phyloP scores from a whole-genome alignment of 2,888 invertebrate genomes.

The Drosophila suboccidentalis region DNA sequence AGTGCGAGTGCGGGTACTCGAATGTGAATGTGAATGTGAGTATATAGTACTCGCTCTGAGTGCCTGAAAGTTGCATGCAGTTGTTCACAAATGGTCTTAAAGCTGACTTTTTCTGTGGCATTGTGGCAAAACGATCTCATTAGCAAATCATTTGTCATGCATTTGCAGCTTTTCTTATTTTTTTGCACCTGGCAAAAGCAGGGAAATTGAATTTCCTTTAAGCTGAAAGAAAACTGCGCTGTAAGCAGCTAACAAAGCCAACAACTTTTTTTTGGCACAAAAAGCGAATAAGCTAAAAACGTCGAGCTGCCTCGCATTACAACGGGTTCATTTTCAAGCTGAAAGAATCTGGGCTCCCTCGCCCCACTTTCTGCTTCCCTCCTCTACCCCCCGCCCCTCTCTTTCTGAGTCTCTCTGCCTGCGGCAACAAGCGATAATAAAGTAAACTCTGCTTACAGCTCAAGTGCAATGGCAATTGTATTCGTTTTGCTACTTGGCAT shows the following conservation, averaged over 20 bases:
- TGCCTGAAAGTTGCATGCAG: slow-evolving; percentile 1
- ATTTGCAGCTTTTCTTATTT: slow-evolving; percentile 22
- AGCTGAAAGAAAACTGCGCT: slow-evolving; percentile 38
- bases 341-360: slow-evolving; percentile 12
- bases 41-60: slow-evolving; percentile 10
- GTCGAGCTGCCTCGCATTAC: slow-evolving; percentile 39
- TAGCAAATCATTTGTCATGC: slow-evolving; percentile 66
- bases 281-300: slow-evolving; percentile 25
- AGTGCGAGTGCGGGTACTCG: neutral
- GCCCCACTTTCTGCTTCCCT: neutral
- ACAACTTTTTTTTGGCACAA: slow-evolving; percentile 33
- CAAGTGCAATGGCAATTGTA: slow-evolving; percentile 80
- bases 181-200: neutral
- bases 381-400: neutral
- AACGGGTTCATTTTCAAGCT: slow-evolving; percentile 45
- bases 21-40: slow-evolving; percentile 12
- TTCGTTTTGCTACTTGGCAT: slow-evolving; percentile 47
- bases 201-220: slow-evolving; percentile 21
- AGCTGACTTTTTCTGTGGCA: neutral
- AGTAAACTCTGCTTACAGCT: slow-evolving; percentile 77
- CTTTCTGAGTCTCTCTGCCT: neutral
- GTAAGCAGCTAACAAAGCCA: slow-evolving; percentile 44
- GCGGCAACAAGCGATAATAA: slow-evolving; percentile 62
- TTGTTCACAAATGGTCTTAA: neutral
- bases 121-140: slow-evolving; percentile 58